These are phyloP conservation scores for Rynchops niger DNA, from an alignment of 2,113 vertebrate species.

Conservation along the genomic window DNA sequence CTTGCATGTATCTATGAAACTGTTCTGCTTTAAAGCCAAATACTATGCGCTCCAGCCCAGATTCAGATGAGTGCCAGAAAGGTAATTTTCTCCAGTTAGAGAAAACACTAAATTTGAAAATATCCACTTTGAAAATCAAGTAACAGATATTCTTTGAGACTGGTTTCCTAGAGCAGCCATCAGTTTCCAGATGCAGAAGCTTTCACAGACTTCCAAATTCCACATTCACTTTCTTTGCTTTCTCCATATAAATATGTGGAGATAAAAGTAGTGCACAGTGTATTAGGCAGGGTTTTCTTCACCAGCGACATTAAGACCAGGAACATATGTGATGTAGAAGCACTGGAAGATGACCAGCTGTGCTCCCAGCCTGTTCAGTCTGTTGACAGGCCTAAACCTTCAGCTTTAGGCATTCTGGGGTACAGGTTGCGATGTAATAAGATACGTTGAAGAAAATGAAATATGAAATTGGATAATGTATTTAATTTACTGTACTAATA, in stretches of 20 bases:
- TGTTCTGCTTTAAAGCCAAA: neutral
- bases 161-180: neutral
- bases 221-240: neutral
- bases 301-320: neutral
- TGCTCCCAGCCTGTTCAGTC: conserved; percentile 29
- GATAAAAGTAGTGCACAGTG: neutral
- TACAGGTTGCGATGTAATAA: neutral
- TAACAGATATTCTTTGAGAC: neutral
- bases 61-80: neutral
- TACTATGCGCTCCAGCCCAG: neutral
- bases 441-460: conserved; percentile 32
- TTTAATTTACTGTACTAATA: conserved; percentile 40
- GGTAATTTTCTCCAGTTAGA: neutral
- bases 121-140: neutral
- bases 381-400: neutral
- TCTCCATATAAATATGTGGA: neutral
- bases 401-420: conserved; percentile 7
- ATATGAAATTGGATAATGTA: conserved; percentile 32
- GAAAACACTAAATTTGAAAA: neutral
- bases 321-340: conserved; percentile 23
- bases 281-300: neutral
- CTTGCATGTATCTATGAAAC: neutral
- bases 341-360: conserved; percentile 43
- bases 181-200: neutral
- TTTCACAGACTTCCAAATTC: neutral